Base-by-base conservation (phyloP, 2,113 vertebrate genomes). In the Silurus glanis region DNA sequence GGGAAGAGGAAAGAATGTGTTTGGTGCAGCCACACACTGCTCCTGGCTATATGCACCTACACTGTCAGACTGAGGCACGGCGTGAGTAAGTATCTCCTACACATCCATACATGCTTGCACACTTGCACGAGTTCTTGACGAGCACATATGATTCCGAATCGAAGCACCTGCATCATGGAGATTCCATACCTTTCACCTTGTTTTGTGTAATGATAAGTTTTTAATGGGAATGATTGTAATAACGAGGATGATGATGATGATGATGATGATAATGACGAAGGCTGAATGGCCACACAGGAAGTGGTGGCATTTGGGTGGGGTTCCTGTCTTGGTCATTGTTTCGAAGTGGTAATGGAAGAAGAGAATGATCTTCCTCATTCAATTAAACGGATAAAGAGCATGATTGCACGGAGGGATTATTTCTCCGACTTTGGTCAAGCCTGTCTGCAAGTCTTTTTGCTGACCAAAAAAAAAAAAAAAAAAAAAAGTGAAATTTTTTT, bases 1-100 rank as follows among this genome's bases (percentile, higher is more conserved):
- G 67, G 51, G 61, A 69, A 74, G 82, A 79, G 45, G 85, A 83
- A 53, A 23, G 80, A 87, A 61, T 47, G 83, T 67, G 61, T 61
- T n/a, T 67, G 66, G 87, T 45, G 87, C 83, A 89, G 83, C 87
- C 82, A 55, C 83, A 85, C 87, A 85, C 90, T 80, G 49, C 89
- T 90, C 84, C 86, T 79, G 89, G 76, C 87, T 86, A 87, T 86
- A 89, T 80, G 79, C 69, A 83, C 82, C 83, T 69, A 74, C 91
- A 84, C 86, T 88, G 88, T 72, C 91, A 88, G 91, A 56, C 87
- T 88, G 91, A 86, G 76, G 56, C 89, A 90, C 86, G 88, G 89
- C 89, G 90, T 91, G 89, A 91, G 94, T 95, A 91, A 95, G 94
- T 95, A 95, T 95, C 85, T 78, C 69, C 78, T 86, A 61, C 89